These are phyloP conservation scores for Ondatra zibethicus DNA, from an alignment of 2,113 vertebrate species.

Conservation along the genomic window DNA sequence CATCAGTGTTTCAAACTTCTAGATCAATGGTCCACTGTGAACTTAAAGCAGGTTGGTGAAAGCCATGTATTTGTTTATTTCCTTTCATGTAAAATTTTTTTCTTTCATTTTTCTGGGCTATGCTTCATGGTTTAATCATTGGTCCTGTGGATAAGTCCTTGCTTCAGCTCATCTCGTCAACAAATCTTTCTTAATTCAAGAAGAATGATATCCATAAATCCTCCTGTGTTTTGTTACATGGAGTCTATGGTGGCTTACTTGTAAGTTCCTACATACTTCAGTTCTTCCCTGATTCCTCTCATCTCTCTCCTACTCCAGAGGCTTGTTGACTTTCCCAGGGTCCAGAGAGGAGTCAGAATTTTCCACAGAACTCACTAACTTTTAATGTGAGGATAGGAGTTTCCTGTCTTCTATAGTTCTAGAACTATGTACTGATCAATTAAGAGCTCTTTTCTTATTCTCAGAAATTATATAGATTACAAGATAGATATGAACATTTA, in stretches of 20 bases:
- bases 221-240: not conserved
- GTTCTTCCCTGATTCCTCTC: not conserved
- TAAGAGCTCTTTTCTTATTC: not conserved
- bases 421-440: not conserved
- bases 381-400: not conserved
- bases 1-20: not conserved
- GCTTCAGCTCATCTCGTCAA: not conserved
- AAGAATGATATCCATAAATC: not conserved
- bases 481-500: not conserved
- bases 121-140: not conserved
- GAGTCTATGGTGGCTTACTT: not conserved
- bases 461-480: not conserved
- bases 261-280: not conserved
- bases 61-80: not conserved
- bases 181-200: not conserved
- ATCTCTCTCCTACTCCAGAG: not conserved
- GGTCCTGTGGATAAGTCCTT: not conserved
- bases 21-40: not conserved
- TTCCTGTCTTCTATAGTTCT: not conserved
- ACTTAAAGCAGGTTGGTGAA: not conserved
- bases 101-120: not conserved
- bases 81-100: not conserved
- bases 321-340: not conserved
- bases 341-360: not conserved
- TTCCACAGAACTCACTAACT: not conserved